Evolutionary conservation across 2,888 invertebrate genomes (phyloP).

Genomic region (Melipona bicolor): DNA sequence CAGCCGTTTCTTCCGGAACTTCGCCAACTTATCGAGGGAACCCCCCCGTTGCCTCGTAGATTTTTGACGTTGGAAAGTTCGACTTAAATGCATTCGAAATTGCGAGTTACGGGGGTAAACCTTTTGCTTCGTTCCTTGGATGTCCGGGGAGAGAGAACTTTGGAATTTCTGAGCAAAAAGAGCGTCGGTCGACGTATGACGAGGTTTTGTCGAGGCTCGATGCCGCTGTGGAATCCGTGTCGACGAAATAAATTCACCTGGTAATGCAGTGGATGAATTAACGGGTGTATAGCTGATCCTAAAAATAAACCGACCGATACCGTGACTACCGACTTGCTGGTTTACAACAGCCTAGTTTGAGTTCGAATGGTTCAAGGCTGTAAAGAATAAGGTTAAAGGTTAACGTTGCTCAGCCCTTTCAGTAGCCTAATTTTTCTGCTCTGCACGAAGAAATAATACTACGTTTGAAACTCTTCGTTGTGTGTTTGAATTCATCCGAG

Average conservation of each 20-base stretch:
- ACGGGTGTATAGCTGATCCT: not conserved
- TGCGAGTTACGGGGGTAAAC: not conserved
- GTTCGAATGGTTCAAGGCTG: not conserved
- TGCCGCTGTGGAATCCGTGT: not conserved
- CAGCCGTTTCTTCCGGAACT: not conserved
- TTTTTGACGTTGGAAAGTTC: constrained; percentile 19
- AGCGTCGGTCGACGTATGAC: too few species aligned
- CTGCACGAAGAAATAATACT: too few species aligned
- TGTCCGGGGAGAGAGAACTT: not conserved
- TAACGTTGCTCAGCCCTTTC: not conserved
- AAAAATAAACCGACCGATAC: not conserved
- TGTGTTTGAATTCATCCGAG: too few species aligned
- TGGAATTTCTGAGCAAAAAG: not conserved
- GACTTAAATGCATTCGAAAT: constrained; percentile 1
- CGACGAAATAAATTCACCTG: not conserved
- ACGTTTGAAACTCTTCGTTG: too few species aligned
- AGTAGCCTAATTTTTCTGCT: too few species aligned
- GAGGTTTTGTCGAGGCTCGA: not conserved
- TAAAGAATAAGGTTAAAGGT: not conserved
- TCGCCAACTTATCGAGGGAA: not conserved
- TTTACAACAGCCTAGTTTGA: not conserved
- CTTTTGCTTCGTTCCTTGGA: not conserved
- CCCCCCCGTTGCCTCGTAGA: not conserved
- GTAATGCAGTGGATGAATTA: not conserved
- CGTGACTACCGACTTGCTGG: not conserved